Conservation (phyloP, 1,140 invertebrate species). For the Lepidurus packardi region DNA sequence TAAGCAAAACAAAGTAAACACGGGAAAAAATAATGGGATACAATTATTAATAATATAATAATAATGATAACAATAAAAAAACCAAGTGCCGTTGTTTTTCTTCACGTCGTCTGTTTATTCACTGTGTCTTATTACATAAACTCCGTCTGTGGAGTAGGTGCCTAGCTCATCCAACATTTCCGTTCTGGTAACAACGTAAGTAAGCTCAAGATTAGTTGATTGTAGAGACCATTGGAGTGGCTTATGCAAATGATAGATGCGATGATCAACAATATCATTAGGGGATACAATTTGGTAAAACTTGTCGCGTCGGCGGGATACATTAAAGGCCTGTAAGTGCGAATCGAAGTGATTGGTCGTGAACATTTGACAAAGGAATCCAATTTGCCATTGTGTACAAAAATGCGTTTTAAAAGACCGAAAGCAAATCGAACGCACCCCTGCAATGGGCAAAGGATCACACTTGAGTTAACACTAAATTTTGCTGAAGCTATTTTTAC, state of each 20-base stretch:
- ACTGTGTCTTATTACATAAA: background rate
- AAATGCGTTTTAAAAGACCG: constrained; percentile 15
- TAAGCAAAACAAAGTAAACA: background rate
- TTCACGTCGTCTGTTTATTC: constrained; percentile 1
- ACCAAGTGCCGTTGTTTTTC: background rate
- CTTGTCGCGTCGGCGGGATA: background rate
- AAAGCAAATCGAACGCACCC: constrained; percentile 19
- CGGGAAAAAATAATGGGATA: background rate
- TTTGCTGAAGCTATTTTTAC: constrained; percentile 8
- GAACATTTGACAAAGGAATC: constrained; percentile 27
- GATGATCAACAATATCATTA: constrained; percentile 23
- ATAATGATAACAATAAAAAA: background rate
- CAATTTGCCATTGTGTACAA: background rate
- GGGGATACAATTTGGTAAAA: background rate
- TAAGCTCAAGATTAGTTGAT: background rate
- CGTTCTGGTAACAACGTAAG: background rate
- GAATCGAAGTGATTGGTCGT: constrained; percentile 2
- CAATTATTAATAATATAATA: background rate
- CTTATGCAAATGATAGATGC: constrained; percentile 16
- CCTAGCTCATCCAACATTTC: background rate
- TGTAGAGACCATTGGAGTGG: background rate
- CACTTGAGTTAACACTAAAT: constrained; percentile 9
- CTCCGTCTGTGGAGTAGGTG: background rate
- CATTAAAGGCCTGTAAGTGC: constrained; percentile 6
- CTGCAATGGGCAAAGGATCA: constrained; percentile 21